Conservation (phyloP, 2,797 vertebrate genomes). For the Neosilurus mollespiculum region DNA sequence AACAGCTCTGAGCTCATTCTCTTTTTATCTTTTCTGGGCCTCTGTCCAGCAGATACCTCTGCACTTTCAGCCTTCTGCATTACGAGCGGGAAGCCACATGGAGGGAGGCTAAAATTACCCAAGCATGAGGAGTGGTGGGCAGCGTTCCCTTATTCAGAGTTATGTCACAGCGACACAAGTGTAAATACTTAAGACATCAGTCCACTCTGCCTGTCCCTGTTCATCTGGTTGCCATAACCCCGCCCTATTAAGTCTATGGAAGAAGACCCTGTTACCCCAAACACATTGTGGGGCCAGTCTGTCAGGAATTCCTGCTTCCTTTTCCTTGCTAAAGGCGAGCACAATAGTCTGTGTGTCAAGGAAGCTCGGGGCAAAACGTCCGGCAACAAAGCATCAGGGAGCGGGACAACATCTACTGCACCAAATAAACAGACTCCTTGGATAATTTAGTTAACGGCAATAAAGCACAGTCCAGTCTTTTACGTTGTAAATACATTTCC, state of each 20-base stretch:
- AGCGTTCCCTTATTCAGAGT: slow-evolving; percentile 38
- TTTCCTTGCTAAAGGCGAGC: slow-evolving; percentile 17
- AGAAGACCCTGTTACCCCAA: slow-evolving; percentile 8
- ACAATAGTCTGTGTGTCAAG: slow-evolving; percentile 27
- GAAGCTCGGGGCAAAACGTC: slow-evolving; percentile 36
- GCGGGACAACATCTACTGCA: slow-evolving; percentile 16
- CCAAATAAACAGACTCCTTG: slow-evolving; percentile 6
- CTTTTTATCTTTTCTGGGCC: slow-evolving; percentile 40
- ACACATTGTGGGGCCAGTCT: neutral
- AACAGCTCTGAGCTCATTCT: neutral
- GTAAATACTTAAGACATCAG: slow-evolving; percentile 21
- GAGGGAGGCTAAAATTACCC: slow-evolving; percentile 51
- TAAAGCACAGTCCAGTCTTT: neutral
- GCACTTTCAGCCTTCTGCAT: slow-evolving; percentile 40
- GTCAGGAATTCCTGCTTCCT: slow-evolving; percentile 36
- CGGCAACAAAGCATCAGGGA: slow-evolving; percentile 6
- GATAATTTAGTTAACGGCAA: slow-evolving; percentile 10
- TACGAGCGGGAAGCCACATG: slow-evolving; percentile 43
- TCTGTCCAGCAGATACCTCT: slow-evolving; percentile 38
- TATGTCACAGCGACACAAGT: slow-evolving; percentile 48
- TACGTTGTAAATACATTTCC: neutral
- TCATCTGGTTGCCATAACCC: slow-evolving; percentile 19
- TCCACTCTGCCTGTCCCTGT: slow-evolving; percentile 13
- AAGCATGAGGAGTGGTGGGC: slow-evolving; percentile 22
- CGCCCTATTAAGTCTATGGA: slow-evolving; percentile 15